These are phyloP conservation scores for Plotosus lineatus DNA, from an alignment of 2,113 vertebrate genomes.

Conservation along the genomic window DNA sequence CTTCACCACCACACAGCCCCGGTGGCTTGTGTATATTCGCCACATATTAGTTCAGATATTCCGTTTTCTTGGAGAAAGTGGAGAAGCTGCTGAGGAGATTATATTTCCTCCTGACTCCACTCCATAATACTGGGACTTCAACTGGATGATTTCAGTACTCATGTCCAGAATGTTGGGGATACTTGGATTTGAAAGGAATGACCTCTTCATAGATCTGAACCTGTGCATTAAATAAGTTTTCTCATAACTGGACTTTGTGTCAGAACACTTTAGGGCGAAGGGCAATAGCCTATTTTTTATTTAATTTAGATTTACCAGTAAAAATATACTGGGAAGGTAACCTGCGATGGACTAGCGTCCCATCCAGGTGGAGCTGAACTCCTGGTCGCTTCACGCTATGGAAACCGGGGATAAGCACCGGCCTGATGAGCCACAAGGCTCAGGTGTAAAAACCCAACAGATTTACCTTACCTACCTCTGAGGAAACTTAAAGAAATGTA, in stretches of 20 bases:
- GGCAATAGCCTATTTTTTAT: background rate
- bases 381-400: too few species aligned
- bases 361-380: too few species aligned
- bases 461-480: too few species aligned
- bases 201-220: background rate
- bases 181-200: background rate
- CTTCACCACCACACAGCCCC: too few species aligned
- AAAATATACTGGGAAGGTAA: too few species aligned
- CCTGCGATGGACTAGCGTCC: too few species aligned
- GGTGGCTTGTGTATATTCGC: background rate
- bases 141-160: background rate
- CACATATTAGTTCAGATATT: background rate
- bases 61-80: background rate
- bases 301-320: too few species aligned
- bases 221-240: background rate
- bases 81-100: background rate
- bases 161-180: background rate
- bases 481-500: background rate
- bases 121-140: background rate
- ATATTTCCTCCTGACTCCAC: background rate
- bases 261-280: background rate
- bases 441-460: too few species aligned
- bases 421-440: too few species aligned
- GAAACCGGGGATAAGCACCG: too few species aligned
- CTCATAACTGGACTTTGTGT: background rate